These are phyloP conservation scores for Petrophora chlorosata DNA, from an alignment of 2,888 invertebrate species.

Conservation along the genomic window DNA sequence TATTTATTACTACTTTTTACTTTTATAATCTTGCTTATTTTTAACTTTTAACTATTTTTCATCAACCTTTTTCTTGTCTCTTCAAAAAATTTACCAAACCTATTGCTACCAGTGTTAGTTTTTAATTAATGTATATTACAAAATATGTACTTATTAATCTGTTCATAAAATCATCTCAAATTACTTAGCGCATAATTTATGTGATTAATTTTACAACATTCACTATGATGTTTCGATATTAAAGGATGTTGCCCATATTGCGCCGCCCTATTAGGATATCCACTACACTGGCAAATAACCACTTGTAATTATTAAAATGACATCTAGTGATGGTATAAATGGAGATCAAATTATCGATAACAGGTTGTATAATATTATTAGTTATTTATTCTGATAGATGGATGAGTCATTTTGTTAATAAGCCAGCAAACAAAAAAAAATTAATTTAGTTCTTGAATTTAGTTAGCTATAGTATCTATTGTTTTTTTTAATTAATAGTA, in stretches of 20 bases:
- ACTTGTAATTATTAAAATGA: not conserved
- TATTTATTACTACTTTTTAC: too few relatives aligned
- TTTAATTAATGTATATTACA: not conserved
- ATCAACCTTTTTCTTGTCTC: too few relatives aligned
- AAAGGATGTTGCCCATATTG: not conserved
- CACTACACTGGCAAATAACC: not conserved
- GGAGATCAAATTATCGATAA: not conserved
- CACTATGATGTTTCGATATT: not conserved
- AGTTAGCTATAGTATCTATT: too few relatives aligned
- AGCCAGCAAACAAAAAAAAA: too few relatives aligned
- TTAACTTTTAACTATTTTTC: too few relatives aligned
- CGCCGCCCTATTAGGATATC: constrained; percentile 6
- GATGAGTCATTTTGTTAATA: too few relatives aligned
- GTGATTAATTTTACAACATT: constrained; percentile 1
- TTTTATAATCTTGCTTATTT: too few relatives aligned
- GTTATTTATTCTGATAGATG: not conserved
- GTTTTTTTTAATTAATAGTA: too few relatives aligned
- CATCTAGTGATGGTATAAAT: not conserved
- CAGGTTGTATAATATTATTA: not conserved
- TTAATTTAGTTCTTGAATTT: too few relatives aligned
- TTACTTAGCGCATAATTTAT: not conserved
- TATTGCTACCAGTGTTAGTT: too few relatives aligned
- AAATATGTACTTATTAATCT: not conserved
- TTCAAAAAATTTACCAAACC: too few relatives aligned
- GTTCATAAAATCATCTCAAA: not conserved